Conservation (phyloP, 2,797 vertebrate genomes). For the Sarcophilus harrisii region DNA sequence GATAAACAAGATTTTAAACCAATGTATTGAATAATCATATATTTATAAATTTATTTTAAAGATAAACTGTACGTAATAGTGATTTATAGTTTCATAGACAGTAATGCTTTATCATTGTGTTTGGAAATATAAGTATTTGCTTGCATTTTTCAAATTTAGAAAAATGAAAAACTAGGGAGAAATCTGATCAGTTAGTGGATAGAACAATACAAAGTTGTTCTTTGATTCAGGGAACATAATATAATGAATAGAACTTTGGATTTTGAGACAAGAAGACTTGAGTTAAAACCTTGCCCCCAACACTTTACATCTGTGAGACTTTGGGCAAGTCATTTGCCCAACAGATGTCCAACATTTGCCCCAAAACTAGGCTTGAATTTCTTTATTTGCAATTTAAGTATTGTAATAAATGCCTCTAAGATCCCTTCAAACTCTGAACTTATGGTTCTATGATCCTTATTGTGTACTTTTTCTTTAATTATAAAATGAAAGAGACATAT, state of each 20-base stretch:
- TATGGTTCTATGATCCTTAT: background rate
- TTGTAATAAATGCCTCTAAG: too few relatives aligned
- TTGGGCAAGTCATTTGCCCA: background rate
- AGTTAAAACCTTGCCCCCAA: background rate
- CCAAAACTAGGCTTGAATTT: background rate
- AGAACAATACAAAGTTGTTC: background rate
- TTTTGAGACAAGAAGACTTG: background rate
- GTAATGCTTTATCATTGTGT: background rate
- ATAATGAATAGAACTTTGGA: background rate
- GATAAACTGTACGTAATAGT: background rate
- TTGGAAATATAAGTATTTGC: background rate
- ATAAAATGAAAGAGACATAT: background rate
- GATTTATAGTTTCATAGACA: background rate
- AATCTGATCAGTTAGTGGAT: background rate
- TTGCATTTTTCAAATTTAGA: background rate
- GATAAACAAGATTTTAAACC: background rate
- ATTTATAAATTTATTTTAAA: background rate
- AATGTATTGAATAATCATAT: background rate
- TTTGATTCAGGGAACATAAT: background rate
- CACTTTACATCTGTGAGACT: background rate
- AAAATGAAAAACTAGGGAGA: background rate
- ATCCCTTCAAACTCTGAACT: too few relatives aligned
- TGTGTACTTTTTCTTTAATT: background rate
- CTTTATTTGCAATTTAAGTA: background rate
- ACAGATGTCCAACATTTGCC: too few relatives aligned